phyloP scores from a whole-genome alignment of 2,797 vertebrate genomes.

The Poecilia gillii region DNA sequence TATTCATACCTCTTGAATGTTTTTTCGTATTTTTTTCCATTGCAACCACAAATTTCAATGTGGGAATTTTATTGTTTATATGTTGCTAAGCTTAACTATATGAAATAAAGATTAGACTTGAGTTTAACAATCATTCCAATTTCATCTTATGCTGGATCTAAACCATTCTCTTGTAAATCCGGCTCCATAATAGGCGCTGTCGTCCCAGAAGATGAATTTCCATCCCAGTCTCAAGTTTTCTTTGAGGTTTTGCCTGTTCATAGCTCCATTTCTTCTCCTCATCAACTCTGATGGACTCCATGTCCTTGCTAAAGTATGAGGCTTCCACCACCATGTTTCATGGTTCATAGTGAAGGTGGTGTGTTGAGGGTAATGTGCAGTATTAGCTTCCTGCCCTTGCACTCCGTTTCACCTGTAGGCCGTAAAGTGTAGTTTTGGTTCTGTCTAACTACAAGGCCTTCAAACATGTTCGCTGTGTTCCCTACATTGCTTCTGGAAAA shows the following conservation, averaged over 20 bases:
- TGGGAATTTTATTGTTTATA: background rate
- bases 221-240: background rate
- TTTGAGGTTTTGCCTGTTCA: background rate
- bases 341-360: background rate
- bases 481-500: background rate
- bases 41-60: background rate
- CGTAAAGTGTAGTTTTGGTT: background rate
- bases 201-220: background rate
- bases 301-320: background rate
- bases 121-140: background rate
- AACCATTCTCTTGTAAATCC: background rate
- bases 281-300: background rate
- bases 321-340: background rate
- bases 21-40: background rate
- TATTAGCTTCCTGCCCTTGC: background rate
- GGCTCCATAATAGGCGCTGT: background rate
- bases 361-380: background rate
- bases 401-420: background rate
- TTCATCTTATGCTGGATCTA: background rate
- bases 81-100: background rate
- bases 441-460: background rate
- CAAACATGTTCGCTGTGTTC: background rate
- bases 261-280: background rate
- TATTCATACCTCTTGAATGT: background rate
- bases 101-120: background rate